Evolutionary conservation across 2,888 invertebrate species (phyloP), one percentile per base, ranked within the genome.

Genomic region (Pyralis farinalis): DNA sequence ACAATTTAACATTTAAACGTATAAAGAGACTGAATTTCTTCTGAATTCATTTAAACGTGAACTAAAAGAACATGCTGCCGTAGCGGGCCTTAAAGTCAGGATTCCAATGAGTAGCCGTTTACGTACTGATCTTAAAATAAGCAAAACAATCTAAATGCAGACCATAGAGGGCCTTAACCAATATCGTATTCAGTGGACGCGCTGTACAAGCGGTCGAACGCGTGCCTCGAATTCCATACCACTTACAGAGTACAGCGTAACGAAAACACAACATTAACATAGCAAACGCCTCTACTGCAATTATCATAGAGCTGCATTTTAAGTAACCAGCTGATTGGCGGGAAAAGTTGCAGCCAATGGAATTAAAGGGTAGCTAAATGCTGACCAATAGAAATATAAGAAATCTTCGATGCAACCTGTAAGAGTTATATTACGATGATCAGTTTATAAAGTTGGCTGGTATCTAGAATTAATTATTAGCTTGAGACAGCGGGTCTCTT

Each of bases 141-240:
- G 65, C 62, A 66, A 73, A 73, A 66, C 70, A 68, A 75, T 81
- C 72, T 71, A 64, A 76, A 77, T 75, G 69, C 76, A 63, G 54
- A 55, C 77, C 75, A 63, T 79, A 71, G 57, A 71, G 55, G 71
- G 74, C 56, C 68, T 64, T 68, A 65, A 66, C 53, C 54, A 47
- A 70, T 77, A 65, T 56, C 49, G 72, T 77, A 84, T 84, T 78
- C 79, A 55, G 54, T 48, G 51, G 51, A 61, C 72, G 68, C 51
- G 46, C 63, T 56, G 44, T 75, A 84, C 84, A 83, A 71, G 77
- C 68, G 51, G 63, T 60, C 56, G 55, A 56, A 68, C 53, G 68
- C 84, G 80, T 82, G 84, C 54, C 49, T 63, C 37, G 84, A 69
- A 84, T 84, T 64, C 72, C 63, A 51, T 49, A 55, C 60, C 58